phyloP scores from a whole-genome alignment of 1,140 invertebrate species.

The Colletes gigas region DNA sequence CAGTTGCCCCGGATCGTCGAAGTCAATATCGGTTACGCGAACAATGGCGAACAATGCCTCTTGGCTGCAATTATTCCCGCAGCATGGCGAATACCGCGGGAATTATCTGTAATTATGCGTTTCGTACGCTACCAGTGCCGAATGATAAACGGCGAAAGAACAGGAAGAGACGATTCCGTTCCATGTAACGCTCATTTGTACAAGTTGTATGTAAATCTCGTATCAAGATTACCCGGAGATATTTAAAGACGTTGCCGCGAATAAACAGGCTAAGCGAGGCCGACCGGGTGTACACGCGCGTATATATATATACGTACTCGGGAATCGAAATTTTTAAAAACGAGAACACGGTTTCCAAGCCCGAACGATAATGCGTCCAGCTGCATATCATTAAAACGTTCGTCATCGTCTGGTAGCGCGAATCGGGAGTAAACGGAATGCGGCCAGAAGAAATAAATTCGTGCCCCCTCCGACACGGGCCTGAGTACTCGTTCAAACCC shows the following conservation, averaged over 20 bases:
- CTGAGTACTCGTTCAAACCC: constrained; percentile 46
- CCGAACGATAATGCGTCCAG: constrained; percentile 5
- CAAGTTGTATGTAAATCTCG: constrained; percentile 29
- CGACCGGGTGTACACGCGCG: background rate
- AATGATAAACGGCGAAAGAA: constrained; percentile 55
- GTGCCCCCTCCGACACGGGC: constrained; percentile 17
- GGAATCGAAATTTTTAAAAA: constrained; percentile 1
- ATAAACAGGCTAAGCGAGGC: background rate
- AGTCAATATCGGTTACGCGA: constrained; percentile 27
- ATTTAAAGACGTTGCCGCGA: background rate
- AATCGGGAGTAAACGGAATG: constrained; percentile 19
- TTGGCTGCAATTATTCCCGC: constrained; percentile 51
- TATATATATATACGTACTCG: too few relatives aligned
- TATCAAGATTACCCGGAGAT: constrained; percentile 14
- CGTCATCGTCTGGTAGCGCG: constrained; percentile 25
- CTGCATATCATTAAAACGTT: constrained; percentile 38
- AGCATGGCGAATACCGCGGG: constrained; percentile 46
- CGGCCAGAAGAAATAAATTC: constrained; percentile 53
- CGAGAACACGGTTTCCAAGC: background rate
- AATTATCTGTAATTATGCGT: constrained; percentile 64
- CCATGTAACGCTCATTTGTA: constrained; percentile 35
- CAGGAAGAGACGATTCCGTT: constrained; percentile 53
- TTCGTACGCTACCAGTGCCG: constrained; percentile 47
- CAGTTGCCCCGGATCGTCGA: background rate
- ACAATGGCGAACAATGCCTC: constrained; percentile 34